Base-by-base conservation (phyloP, 2,113 vertebrate genomes). In the Puma concolor region DNA sequence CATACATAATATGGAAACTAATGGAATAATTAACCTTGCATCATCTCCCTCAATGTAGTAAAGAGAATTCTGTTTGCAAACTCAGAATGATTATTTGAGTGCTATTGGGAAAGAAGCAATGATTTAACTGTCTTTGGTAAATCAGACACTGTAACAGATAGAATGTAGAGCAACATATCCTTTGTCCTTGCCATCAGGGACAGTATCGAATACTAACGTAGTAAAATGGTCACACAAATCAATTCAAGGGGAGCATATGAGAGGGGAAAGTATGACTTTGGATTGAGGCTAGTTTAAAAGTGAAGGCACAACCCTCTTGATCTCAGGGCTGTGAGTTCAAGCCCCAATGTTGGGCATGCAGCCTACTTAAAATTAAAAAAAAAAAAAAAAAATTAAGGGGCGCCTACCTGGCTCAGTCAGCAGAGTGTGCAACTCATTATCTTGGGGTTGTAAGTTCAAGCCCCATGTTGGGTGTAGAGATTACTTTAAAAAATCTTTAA, bases 51-150 rank as follows among this genome's bases (percentile, higher is more conserved):
- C 48, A 16, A 5, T 36, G 38, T 52, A 95, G 41, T 80, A 97
- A 96, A 94, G 52, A 94, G 48, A 77, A 79, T 50, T 71, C 36
- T 74, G 14, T 84, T 95, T 80, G 64, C 69, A 97, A 91, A 67
- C 33, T 3, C 48, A 52, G 83, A 94, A 31, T 66, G 72, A 72
- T 63, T 77, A 29, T 17, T 81, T 94, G n/a, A 27, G 74, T 33
- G 21, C 54, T 27, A 27, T 8, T 36, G 16, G 38, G 17, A n/a
- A 57, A 71, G 1, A 74, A 48, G 52, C 50, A 21, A 48, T 52
- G 14, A 44, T 21, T 69, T 77, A 31, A 33, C n/a, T 41, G 12
- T 52, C n/a, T 71, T 2, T 7, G 52, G 31, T 27, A 31, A 88
- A 69, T 79, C 36, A 21, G 12, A 54, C 67, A 27, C 19, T 60